phyloP scores from a whole-genome alignment of 1,140 invertebrate genomes.

The Sarcophaga bullata region DNA sequence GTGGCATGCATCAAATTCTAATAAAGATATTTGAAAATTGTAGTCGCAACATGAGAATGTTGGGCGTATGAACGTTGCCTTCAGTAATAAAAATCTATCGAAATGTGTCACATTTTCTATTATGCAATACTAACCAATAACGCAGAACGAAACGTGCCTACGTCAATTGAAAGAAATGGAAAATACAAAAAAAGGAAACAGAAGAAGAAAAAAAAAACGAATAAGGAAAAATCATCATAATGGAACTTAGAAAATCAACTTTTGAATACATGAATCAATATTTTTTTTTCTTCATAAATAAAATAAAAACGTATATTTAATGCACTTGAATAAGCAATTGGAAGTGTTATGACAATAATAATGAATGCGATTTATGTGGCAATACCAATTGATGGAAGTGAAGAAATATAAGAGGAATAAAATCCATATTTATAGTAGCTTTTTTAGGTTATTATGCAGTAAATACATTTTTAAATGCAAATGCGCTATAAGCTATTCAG shows the following conservation, averaged over 20 bases:
- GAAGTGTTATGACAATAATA: too few species aligned
- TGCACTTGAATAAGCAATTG: too few species aligned
- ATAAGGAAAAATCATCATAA: not conserved
- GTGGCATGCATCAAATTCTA: not conserved
- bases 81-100: slow-evolving; percentile 32
- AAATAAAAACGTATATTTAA: too few species aligned
- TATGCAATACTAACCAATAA: slow-evolving; percentile 16
- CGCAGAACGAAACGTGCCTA: not conserved
- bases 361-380: too few species aligned
- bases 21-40: not conserved
- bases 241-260: not conserved
- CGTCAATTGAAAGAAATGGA: not conserved
- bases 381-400: too few species aligned
- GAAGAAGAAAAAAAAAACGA: not conserved
- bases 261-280: slow-evolving; percentile 1
- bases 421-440: too few species aligned
- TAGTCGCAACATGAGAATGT: not conserved
- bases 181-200: slow-evolving; percentile 1
- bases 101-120: slow-evolving; percentile 29
- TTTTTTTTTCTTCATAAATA: not conserved
- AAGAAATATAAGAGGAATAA: too few species aligned
- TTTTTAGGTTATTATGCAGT: too few species aligned
- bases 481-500: too few species aligned
- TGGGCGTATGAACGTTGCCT: not conserved
- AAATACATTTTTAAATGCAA: too few species aligned